phyloP scores from a whole-genome alignment of 2,113 vertebrate species.

The Gymnogyps californianus region DNA sequence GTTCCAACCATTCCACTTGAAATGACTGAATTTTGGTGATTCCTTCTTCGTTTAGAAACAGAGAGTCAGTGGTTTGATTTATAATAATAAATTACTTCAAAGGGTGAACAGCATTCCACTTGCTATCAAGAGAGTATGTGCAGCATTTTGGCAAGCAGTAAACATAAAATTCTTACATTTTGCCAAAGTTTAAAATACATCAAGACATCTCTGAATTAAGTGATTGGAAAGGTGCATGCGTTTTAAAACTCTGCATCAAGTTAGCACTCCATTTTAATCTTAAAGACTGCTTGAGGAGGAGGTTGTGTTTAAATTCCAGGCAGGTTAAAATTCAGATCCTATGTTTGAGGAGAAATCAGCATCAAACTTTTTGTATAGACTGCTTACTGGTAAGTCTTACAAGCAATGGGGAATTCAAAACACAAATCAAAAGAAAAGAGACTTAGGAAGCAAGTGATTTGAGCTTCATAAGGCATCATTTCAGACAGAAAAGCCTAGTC shows the following conservation, averaged over 20 bases:
- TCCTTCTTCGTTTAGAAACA: background rate
- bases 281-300: background rate
- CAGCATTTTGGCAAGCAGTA: background rate
- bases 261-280: background rate
- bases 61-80: background rate
- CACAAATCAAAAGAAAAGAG: background rate
- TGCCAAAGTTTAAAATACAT: background rate
- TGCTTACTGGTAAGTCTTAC: background rate
- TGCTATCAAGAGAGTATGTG: background rate
- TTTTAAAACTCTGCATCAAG: background rate
- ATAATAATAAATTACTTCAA: background rate
- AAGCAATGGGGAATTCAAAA: background rate
- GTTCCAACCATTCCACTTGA: background rate
- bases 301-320: background rate
- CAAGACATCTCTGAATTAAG: background rate
- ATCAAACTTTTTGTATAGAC: background rate
- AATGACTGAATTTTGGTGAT: background rate
- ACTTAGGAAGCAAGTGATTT: background rate
- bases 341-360: background rate
- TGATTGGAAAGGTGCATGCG: background rate
- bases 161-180: background rate
- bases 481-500: background rate
- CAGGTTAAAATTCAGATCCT: background rate
- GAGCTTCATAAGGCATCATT: background rate
- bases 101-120: background rate